Evolutionary conservation across 2,113 vertebrate species (phyloP).

Genomic region (Triplophysa dalaica): DNA sequence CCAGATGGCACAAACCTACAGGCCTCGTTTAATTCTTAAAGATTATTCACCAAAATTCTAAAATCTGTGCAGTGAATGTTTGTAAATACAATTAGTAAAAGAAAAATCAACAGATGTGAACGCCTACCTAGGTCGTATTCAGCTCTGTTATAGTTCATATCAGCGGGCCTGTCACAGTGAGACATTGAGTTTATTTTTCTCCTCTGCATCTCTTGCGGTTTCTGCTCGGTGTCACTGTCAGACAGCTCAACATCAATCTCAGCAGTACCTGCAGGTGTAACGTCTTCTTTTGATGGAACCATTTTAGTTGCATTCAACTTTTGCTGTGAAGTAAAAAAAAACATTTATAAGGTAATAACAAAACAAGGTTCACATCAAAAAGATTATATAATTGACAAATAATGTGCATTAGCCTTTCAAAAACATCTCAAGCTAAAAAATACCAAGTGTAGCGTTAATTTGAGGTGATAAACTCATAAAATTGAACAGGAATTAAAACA

Average conservation of each 20-base stretch:
- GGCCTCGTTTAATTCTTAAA: too few species aligned
- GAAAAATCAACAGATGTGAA: neutral
- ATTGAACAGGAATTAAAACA: too few species aligned
- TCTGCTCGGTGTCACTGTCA: conserved; percentile 48
- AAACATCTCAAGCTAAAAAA: too few species aligned
- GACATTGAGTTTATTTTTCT: neutral
- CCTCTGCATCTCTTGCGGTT: conserved; percentile 8
- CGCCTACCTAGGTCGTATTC: too few species aligned
- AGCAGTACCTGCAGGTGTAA: neutral
- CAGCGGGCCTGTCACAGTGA: neutral
- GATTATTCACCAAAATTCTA: too few species aligned
- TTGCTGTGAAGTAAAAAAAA: neutral
- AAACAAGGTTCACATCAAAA: neutral
- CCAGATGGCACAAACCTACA: too few species aligned
- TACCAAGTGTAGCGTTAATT: too few species aligned
- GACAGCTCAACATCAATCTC: conserved; percentile 62
- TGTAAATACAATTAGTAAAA: too few species aligned
- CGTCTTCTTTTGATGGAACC: neutral
- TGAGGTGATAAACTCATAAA: too few species aligned
- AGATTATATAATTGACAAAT: too few species aligned
- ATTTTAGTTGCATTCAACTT: neutral
- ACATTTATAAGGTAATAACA: neutral
- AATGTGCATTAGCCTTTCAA: too few species aligned
- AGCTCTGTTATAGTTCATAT: neutral
- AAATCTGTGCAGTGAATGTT: too few species aligned